Conservation (phyloP, 2,113 vertebrate genomes). For the Vidua chalybeata region DNA sequence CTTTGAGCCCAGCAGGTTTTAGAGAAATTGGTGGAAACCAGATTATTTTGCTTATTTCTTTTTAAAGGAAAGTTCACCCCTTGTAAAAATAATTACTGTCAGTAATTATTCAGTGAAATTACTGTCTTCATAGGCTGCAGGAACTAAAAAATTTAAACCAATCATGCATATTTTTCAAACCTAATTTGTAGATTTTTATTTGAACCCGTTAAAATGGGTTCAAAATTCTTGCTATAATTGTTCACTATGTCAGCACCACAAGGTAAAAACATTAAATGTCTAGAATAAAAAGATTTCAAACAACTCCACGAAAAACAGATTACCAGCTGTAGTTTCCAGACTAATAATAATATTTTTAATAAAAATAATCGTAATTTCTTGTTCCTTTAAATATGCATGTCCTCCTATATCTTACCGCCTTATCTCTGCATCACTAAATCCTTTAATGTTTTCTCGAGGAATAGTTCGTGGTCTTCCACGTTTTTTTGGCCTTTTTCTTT, state of each 20-base stretch:
- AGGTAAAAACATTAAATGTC: neutral
- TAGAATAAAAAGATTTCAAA: neutral
- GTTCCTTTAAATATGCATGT: neutral
- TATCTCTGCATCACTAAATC: conserved; percentile 97
- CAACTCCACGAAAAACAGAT: neutral
- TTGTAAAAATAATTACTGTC: neutral
- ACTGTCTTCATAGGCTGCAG: neutral
- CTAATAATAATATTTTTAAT: neutral
- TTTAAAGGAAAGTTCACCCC: neutral
- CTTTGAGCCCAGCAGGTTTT: neutral
- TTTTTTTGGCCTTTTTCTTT: conserved; percentile 94
- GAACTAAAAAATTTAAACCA: neutral
- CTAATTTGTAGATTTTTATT: neutral
- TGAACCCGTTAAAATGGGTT: neutral
- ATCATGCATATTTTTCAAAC: neutral
- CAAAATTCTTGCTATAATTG: neutral
- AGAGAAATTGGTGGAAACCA: neutral
- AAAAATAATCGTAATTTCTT: neutral
- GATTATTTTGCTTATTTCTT: neutral
- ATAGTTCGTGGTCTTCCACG: conserved; percentile 95
- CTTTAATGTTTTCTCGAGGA: conserved; percentile 97
- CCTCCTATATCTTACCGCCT: conserved; percentile 80
- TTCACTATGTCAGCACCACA: neutral
- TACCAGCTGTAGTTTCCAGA: neutral
- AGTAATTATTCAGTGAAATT: neutral